A percentile compares a stretch with the other conserved stretches of the same genome.
These are phyloP conservation scores for Notarius lentiginosus DNA, from an alignment of 2,113 vertebrate genomes.

Conservation along the genomic window DNA sequence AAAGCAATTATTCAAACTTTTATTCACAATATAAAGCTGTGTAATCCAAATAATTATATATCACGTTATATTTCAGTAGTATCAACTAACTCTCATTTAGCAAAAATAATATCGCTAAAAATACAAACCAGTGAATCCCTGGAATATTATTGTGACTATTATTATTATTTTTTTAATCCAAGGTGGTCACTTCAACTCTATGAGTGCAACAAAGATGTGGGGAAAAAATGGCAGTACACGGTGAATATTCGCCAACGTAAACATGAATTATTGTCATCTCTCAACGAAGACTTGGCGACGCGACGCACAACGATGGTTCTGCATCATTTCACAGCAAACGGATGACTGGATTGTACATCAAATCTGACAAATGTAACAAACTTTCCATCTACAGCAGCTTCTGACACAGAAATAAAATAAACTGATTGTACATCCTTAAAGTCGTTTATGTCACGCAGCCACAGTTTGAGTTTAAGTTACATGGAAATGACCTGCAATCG, in stretches of 20 bases:
- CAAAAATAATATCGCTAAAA: constrained; percentile 25
- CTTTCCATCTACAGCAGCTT: not conserved
- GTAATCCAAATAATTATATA: constrained; percentile 20
- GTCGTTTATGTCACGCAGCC: not conserved
- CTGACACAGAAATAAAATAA: not conserved
- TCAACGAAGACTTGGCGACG: not conserved
- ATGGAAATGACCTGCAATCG: not conserved
- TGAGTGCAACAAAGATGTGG: not conserved
- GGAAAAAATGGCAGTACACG: not conserved
- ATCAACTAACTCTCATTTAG: constrained; percentile 8
- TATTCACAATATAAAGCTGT: constrained; percentile 26
- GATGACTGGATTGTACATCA: not conserved
- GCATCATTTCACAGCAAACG: not conserved
- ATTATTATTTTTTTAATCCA: not conserved
- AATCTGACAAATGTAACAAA: not conserved
- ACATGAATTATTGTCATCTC: not conserved
- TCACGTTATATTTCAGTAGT: constrained; percentile 23
- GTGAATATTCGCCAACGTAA: not conserved
- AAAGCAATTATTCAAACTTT: constrained; percentile 19
- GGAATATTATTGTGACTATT: constrained; percentile 10
- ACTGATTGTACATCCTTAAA: not conserved
- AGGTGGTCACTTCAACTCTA: constrained; percentile 1
- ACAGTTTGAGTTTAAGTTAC: not conserved
- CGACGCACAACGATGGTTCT: not conserved
- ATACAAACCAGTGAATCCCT: constrained; percentile 7